These are phyloP conservation scores for Strigamia transsilvanica DNA, from an alignment of 2,888 invertebrate species.

Conservation along the genomic window DNA sequence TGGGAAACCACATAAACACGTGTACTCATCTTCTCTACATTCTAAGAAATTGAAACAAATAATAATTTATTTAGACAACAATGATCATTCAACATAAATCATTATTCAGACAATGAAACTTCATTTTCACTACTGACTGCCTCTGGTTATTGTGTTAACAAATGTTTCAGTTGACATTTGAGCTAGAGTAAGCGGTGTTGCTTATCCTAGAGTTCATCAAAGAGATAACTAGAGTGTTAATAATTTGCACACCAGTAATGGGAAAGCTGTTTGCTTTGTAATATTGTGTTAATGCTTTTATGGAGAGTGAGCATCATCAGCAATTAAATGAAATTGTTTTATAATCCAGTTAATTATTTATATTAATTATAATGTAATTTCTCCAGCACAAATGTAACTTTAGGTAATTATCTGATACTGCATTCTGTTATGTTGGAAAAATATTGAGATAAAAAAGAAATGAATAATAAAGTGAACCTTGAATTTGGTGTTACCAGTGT, in stretches of 20 bases:
- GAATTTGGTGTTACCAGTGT: not conserved
- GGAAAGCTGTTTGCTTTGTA: too few relatives aligned
- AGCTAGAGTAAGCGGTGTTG: not conserved
- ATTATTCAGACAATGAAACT: not conserved
- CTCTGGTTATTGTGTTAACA: too few relatives aligned
- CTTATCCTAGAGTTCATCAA: not conserved
- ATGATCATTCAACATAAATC: not conserved
- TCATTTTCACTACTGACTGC: too few relatives aligned
- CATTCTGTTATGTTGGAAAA: not conserved
- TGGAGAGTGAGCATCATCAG: too few relatives aligned
- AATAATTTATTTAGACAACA: not conserved
- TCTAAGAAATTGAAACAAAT: conserved; percentile 59
- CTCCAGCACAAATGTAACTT: too few relatives aligned
- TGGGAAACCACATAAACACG: conserved; percentile 65
- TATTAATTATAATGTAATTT: too few relatives aligned
- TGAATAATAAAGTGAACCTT: not conserved
- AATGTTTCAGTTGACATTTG: too few relatives aligned
- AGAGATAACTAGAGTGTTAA: not conserved
- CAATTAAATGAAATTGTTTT: too few relatives aligned
- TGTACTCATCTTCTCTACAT: conserved; percentile 64
- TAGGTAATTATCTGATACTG: too few relatives aligned
- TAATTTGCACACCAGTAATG: not conserved
- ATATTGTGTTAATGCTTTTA: too few relatives aligned
- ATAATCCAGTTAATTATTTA: too few relatives aligned
- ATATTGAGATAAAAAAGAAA: not conserved